Conservation (phyloP, 2,113 vertebrate species). For the Gnathonemus longibarbis region DNA sequence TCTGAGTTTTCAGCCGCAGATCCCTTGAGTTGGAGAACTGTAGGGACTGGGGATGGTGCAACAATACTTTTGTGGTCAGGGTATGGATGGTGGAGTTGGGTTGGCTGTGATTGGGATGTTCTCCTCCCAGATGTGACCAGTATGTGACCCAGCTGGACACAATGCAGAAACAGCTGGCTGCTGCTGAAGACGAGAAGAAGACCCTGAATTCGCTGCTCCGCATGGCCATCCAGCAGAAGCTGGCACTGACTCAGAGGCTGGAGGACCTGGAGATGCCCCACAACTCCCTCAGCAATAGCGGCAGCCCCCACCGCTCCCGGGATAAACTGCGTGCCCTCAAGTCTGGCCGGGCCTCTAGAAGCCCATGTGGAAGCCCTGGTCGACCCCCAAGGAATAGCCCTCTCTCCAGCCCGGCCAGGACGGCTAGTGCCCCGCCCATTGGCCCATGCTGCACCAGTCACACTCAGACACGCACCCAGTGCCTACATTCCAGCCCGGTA, state of each 20-base stretch:
- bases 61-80: not conserved
- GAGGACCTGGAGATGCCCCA: slow-evolving; percentile 72
- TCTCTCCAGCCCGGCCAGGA: slow-evolving; percentile 51
- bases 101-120: not conserved
- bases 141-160: slow-evolving; percentile 71
- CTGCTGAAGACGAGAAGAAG: slow-evolving; percentile 71
- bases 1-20: not conserved
- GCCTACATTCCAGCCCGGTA: slow-evolving; percentile 16
- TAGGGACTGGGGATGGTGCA: not conserved
- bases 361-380: slow-evolving; percentile 38
- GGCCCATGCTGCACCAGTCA: slow-evolving; percentile 46
- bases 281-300: slow-evolving; percentile 48
- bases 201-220: slow-evolving; percentile 68
- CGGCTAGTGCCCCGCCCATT: slow-evolving; percentile 33
- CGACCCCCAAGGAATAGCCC: slow-evolving; percentile 30
- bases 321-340: slow-evolving; percentile 56
- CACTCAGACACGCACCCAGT: slow-evolving; percentile 43
- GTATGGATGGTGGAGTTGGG: not conserved
- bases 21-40: not conserved
- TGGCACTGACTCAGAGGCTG: slow-evolving; percentile 66
- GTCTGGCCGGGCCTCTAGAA: slow-evolving; percentile 54
- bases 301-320: slow-evolving; percentile 60
- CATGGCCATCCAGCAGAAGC: slow-evolving; percentile 73
- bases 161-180: slow-evolving; percentile 70
- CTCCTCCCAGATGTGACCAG: slow-evolving; percentile 64